A percentile compares a stretch with the other conserved stretches of the same genome.
Conservation (phyloP, 1,140 invertebrate genomes). For the Aphelenchoides fujianensis region DNA sequence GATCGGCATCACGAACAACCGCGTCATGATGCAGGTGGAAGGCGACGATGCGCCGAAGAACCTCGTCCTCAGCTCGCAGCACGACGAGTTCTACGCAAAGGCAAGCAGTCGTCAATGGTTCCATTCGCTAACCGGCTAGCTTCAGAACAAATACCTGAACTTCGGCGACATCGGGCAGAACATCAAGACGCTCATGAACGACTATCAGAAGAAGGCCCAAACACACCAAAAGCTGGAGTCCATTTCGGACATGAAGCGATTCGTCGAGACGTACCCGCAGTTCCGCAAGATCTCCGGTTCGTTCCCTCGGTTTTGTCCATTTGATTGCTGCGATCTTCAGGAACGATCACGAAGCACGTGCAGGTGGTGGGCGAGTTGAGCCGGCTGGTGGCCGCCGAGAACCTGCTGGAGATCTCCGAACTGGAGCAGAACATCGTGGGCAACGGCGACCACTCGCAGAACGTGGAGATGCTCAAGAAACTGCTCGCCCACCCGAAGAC, state of each 20-base stretch:
- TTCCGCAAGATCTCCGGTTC: constrained; percentile 96
- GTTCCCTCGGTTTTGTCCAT: neutral
- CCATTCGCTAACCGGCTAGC: neutral
- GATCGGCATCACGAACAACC: constrained; percentile 86
- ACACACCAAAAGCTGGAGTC: constrained; percentile 91
- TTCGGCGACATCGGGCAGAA: constrained; percentile 97
- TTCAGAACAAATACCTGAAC: constrained; percentile 87
- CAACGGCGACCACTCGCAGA: constrained; percentile 83
- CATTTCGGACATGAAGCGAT: constrained; percentile 96
- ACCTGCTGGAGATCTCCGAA: constrained; percentile 87
- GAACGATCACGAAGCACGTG: constrained; percentile 91
- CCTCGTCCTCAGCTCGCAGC: constrained; percentile 86
- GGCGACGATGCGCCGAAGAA: constrained; percentile 69
- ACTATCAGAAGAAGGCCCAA: constrained; percentile 91
- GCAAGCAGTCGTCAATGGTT: constrained; percentile 64
- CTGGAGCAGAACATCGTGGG: constrained; percentile 87
- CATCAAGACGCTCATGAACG: constrained; percentile 93
- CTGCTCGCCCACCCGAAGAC: constrained; percentile 55
- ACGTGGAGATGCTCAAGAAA: constrained; percentile 66
- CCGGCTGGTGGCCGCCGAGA: constrained; percentile 73
- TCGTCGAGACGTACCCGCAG: constrained; percentile 95
- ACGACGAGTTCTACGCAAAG: constrained; percentile 95
- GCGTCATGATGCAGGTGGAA: constrained; percentile 82
- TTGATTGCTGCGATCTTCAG: constrained; percentile 31
- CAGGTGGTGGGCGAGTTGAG: constrained; percentile 91